phyloP scores from a whole-genome alignment of 2,888 invertebrate genomes.

The Xanthostigma xanthostigma region DNA sequence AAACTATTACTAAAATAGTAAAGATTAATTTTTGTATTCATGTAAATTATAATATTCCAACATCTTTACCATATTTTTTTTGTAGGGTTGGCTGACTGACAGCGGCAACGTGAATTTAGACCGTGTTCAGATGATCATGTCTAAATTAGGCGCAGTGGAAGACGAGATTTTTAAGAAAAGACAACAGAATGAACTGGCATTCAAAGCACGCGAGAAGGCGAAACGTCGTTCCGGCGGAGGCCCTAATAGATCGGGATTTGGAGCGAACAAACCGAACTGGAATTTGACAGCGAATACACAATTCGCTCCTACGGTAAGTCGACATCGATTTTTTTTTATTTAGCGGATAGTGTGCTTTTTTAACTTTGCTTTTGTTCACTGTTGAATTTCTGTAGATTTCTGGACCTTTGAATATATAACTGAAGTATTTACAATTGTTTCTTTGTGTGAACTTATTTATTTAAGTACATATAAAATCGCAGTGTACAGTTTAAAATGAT shows the following conservation, averaged over 20 bases:
- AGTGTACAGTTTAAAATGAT: no score
- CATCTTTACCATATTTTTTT: constrained; percentile 9
- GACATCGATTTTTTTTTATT: neutral
- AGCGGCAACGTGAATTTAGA: constrained; percentile 87
- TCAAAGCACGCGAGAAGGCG: constrained; percentile 61
- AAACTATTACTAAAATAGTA: no score
- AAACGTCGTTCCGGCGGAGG: constrained; percentile 41
- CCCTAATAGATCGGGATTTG: constrained; percentile 24
- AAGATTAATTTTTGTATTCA: no score
- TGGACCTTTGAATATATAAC: no score
- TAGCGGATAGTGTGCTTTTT: no score
- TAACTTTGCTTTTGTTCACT: no score
- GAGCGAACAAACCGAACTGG: constrained; percentile 46
- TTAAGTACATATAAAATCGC: no score
- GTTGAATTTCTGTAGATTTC: no score
- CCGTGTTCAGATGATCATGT: constrained; percentile 88
- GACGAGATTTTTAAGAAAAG: constrained; percentile 94
- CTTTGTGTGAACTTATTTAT: no score
- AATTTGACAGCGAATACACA: constrained; percentile 54
- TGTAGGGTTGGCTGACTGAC: constrained; percentile 83
- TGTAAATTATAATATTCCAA: no score
- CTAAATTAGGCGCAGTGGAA: constrained; percentile 83
- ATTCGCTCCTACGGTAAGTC: constrained; percentile 58
- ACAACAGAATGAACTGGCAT: constrained; percentile 72
- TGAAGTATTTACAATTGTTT: no score